Percentiles rank a stretch among this genome's conserved stretches.
These are phyloP conservation scores for Drosophila mimetica DNA, from an alignment of 2,888 invertebrate species.

Conservation along the genomic window DNA sequence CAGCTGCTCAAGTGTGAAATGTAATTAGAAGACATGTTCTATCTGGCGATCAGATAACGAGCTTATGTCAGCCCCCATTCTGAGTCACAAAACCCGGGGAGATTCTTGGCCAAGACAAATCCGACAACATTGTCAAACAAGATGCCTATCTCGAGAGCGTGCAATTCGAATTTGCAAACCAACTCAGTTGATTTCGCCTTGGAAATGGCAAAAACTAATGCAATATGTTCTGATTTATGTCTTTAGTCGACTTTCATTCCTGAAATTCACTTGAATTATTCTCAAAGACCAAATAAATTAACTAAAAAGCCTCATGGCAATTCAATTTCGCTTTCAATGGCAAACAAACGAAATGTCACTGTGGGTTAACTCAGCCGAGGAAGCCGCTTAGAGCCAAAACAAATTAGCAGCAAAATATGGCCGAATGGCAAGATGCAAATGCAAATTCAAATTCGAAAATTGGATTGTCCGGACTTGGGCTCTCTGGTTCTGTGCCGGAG, in stretches of 20 bases:
- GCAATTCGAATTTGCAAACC: slow-evolving; percentile 20
- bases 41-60: slow-evolving; percentile 30
- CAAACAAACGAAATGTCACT: slow-evolving; percentile 14
- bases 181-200: slow-evolving; percentile 3
- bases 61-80: slow-evolving; percentile 34
- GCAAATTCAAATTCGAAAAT: slow-evolving; percentile 31
- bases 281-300: slow-evolving; percentile 4
- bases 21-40: slow-evolving; percentile 24
- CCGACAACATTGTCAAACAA: slow-evolving; percentile 32
- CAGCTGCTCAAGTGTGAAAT: slow-evolving; percentile 26
- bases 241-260: neutral
- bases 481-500: neutral
- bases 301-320: slow-evolving; percentile 4
- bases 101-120: slow-evolving; percentile 24
- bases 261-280: neutral
- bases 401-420: slow-evolving; percentile 38
- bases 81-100: slow-evolving; percentile 19
- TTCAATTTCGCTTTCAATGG: slow-evolving; percentile 11
- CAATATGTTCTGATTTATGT: neutral
- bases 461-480: slow-evolving; percentile 24
- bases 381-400: slow-evolving; percentile 26
- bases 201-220: neutral
- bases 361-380: slow-evolving; percentile 14
- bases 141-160: slow-evolving; percentile 18
- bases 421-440: slow-evolving; percentile 17